These are phyloP conservation scores for Nesoenas mayeri DNA, from an alignment of 2,113 vertebrate genomes.

Conservation along the genomic window DNA sequence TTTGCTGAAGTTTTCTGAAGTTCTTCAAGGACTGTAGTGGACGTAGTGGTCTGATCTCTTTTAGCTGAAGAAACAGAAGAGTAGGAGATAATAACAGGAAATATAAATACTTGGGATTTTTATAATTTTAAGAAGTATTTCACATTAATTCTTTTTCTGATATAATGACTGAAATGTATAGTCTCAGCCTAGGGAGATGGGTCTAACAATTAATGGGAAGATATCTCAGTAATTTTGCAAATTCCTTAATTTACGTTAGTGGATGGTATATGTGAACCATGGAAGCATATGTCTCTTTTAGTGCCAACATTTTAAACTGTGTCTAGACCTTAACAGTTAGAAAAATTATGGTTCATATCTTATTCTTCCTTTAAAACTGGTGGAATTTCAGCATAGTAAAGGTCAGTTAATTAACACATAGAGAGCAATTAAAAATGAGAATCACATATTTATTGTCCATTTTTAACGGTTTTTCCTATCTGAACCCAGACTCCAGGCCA, in stretches of 20 bases:
- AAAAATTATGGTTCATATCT: background rate
- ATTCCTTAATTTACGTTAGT: background rate
- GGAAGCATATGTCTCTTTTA: background rate
- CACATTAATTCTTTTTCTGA: background rate
- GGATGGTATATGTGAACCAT: background rate
- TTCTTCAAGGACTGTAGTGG: background rate
- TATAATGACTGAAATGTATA: background rate
- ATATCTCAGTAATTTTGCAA: background rate
- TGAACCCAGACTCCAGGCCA: slow-evolving; percentile 87
- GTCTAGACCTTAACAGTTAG: background rate
- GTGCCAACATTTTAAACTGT: background rate
- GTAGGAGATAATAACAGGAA: background rate
- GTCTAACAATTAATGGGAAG: background rate
- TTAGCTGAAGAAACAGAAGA: background rate
- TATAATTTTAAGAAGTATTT: background rate
- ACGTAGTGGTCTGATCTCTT: background rate
- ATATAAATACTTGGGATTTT: background rate
- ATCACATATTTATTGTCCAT: slow-evolving; percentile 19
- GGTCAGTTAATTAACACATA: slow-evolving; percentile 30
- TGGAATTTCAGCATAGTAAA: background rate
- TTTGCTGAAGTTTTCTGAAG: background rate
- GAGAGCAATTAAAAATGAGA: slow-evolving; percentile 50
- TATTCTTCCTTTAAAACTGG: background rate
- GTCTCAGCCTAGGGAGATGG: background rate
- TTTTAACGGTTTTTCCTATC: slow-evolving; percentile 67